Conservation (phyloP, 2,113 vertebrate species). For the Pristiophorus japonicus region DNA sequence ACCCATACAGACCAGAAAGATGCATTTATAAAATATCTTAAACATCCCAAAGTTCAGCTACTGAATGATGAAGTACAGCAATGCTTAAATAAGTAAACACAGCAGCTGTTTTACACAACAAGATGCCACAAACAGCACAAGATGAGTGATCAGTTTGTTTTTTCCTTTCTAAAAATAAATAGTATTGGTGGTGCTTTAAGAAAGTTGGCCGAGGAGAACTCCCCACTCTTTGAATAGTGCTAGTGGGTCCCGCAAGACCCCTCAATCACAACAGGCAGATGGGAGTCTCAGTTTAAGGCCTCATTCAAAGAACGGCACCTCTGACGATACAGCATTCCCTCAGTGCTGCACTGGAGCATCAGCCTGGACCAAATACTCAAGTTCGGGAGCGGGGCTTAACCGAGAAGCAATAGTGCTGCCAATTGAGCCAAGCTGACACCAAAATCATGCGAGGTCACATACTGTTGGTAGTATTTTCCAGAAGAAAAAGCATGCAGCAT, state of each 20-base stretch:
- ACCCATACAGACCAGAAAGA: background rate
- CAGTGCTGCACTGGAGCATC: background rate
- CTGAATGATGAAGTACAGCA: background rate
- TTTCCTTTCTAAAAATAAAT: background rate
- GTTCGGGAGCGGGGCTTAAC: background rate
- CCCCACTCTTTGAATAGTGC: background rate
- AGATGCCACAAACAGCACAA: background rate
- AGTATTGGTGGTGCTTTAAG: background rate
- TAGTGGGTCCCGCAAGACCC: background rate
- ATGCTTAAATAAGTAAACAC: background rate
- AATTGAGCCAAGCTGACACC: background rate
- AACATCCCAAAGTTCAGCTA: background rate
- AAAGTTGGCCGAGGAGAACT: background rate
- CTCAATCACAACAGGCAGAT: background rate
- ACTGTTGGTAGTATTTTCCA: background rate
- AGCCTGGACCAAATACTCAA: background rate
- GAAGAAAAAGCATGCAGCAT: background rate
- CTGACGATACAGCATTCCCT: background rate
- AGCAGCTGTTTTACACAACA: background rate
- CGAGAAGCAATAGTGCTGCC: background rate
- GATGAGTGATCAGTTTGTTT: background rate
- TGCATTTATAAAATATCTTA: background rate
- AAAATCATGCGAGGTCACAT: background rate
- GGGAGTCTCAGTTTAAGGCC: background rate
- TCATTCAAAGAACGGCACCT: background rate